Conservation (phyloP, 2,113 vertebrate genomes). For the Guaruba guarouba region DNA sequence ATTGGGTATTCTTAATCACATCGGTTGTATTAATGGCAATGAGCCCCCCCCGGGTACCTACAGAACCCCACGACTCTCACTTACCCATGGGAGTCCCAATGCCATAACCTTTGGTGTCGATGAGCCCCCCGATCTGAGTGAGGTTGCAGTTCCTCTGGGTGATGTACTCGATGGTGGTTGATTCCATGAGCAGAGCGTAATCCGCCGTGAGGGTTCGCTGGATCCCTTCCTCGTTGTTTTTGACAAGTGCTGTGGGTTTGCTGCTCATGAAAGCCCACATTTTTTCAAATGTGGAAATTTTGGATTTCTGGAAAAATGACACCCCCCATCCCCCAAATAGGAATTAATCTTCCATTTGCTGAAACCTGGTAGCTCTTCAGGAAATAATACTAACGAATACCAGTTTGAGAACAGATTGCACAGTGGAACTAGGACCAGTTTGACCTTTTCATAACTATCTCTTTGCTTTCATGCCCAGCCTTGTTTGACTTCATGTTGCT, state of each 20-base stretch:
- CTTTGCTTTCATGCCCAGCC: rapidly evolving
- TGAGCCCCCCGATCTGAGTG: constrained; percentile 93
- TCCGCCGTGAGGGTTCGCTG: constrained; percentile 92
- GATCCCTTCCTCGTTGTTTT: constrained; percentile 95
- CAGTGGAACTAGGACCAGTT: background rate
- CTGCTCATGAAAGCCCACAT: constrained; percentile 99
- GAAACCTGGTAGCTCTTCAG: background rate
- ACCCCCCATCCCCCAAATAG: background rate
- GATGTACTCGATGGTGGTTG: constrained; percentile 94
- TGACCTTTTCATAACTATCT: background rate
- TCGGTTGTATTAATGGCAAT: background rate
- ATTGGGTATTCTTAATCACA: too few species aligned
- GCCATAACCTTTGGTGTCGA: constrained; percentile 98
- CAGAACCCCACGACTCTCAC: background rate
- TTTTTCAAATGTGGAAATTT: constrained; percentile 97
- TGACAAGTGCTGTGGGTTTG: constrained; percentile 90
- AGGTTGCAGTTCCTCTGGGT: constrained; percentile 97
- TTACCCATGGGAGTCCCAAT: constrained; percentile 96
- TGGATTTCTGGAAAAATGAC: constrained; percentile 85
- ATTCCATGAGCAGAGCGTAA: constrained; percentile 97
- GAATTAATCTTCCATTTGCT: background rate
- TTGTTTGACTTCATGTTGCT: background rate
- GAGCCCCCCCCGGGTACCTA: rapidly evolving
- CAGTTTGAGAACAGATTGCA: background rate
- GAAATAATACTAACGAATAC: background rate